Conservation (phyloP, 2,888 invertebrate species). For the Leucozona laternaria region DNA sequence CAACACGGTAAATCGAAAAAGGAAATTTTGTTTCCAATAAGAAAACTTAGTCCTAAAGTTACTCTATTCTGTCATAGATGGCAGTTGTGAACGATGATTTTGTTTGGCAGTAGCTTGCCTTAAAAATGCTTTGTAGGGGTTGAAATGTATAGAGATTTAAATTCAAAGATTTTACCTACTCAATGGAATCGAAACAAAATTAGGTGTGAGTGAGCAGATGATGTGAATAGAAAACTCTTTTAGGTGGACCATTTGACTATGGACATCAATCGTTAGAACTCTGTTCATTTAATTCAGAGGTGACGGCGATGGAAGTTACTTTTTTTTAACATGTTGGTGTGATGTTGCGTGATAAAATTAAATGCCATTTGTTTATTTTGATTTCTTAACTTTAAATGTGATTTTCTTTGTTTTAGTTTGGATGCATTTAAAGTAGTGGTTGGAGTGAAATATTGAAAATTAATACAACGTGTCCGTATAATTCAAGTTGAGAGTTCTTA, state of each 20-base stretch:
- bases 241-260: background rate
- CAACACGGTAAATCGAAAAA: conserved; percentile 7
- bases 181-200: conserved; percentile 29
- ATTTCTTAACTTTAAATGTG: background rate
- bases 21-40: conserved; percentile 30
- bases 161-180: background rate
- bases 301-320: background rate
- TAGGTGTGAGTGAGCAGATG: background rate
- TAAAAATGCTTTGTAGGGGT: background rate
- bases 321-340: background rate
- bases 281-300: background rate
- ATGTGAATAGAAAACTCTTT: background rate
- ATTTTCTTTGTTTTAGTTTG: background rate
- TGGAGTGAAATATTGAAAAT: background rate
- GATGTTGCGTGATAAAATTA: background rate
- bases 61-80: conserved; percentile 54
- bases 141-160: background rate
- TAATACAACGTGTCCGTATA: too few relatives aligned
- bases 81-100: conserved; percentile 8
- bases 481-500: background rate
- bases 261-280: background rate
- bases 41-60: conserved; percentile 19
- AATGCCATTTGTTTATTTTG: background rate
- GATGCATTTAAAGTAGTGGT: background rate
- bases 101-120: background rate